Evolutionary conservation across 2,797 vertebrate genomes (phyloP), one percentile per base, ranked within the genome.

Genomic region (Percopsis omiscomaycus): DNA sequence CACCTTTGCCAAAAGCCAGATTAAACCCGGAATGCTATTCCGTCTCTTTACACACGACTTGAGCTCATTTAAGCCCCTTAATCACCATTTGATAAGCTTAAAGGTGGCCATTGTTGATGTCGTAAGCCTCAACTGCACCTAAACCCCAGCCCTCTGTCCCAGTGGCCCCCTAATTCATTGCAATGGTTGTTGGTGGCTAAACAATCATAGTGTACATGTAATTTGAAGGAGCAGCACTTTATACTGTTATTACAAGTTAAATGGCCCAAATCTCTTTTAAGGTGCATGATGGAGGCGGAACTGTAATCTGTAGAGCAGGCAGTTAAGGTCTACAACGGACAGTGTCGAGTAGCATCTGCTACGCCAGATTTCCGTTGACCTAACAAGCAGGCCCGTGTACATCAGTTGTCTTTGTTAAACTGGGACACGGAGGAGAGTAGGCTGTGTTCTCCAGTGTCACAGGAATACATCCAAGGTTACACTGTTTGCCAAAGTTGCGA

Each of bases 1-100:
- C 59, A 57, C 37, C 11, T 48, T 64, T 49, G 52, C 55, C 1
- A 0, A 8, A n/a, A 51, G 53, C 53, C 64, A 15, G 27, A 9
- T 51, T 76, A 32, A 77, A 80, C 69, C 70, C 57, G 56, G 71
- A 66, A 45, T 12, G 76, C 63, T 9, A 53, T 85, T 86, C 77
- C 80, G 79, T 79, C 82, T 74, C 77, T 81, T 73, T 65, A 48
- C 78, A 75, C 14, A 15, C 80, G 76, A 74, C 75, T 50, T 79
- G 66, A 84, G 77, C 69, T 64, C 50, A 12, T 72, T 72, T 83
- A 81, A 88, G 82, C 79, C 69, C 59, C 78, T 66, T 90, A 88
- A 90, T 90, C 77, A 2, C 69, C 37, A 6, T 42, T 64, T 88
- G 88, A 92, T 86, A 68, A 88, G 89, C 85, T 90, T 89, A 88